Percentiles rank a stretch among this genome's conserved stretches.
Evolutionary conservation across 2,797 vertebrate species (phyloP).

Genomic region (Malacoraja senta): DNA sequence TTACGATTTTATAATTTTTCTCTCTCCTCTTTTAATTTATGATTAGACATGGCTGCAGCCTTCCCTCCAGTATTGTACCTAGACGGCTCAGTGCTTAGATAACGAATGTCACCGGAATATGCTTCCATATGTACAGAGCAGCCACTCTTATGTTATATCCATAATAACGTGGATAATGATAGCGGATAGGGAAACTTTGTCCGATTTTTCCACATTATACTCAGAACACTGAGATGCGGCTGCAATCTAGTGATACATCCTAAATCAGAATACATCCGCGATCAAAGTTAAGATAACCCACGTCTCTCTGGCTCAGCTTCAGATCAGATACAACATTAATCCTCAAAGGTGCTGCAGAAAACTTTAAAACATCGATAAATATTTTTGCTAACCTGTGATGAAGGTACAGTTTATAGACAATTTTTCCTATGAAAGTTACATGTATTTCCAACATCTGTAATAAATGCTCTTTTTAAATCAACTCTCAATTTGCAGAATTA

Average conservation of each 20-base stretch:
- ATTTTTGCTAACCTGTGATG: not conserved
- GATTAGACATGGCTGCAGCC: not conserved
- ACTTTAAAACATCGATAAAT: not conserved
- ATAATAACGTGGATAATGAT: not conserved
- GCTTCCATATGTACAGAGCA: not conserved
- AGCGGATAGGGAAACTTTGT: not conserved
- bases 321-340: not conserved
- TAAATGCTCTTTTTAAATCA: not conserved
- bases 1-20: not conserved
- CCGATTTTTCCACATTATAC: no score
- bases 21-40: not conserved
- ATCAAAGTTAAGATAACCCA: not conserved
- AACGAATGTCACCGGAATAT: not conserved
- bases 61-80: not conserved
- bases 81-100: not conserved
- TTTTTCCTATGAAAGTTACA: not conserved
- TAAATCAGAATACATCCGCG: not conserved
- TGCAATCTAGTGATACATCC: not conserved
- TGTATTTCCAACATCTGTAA: not conserved
- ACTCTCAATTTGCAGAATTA: not conserved
- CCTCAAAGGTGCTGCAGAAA: not conserved
- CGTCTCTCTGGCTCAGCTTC: not conserved
- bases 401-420: not conserved
- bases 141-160: no score
- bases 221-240: not conserved